phyloP scores from a whole-genome alignment of 2,113 vertebrate genomes.

The Labrus mixtus region DNA sequence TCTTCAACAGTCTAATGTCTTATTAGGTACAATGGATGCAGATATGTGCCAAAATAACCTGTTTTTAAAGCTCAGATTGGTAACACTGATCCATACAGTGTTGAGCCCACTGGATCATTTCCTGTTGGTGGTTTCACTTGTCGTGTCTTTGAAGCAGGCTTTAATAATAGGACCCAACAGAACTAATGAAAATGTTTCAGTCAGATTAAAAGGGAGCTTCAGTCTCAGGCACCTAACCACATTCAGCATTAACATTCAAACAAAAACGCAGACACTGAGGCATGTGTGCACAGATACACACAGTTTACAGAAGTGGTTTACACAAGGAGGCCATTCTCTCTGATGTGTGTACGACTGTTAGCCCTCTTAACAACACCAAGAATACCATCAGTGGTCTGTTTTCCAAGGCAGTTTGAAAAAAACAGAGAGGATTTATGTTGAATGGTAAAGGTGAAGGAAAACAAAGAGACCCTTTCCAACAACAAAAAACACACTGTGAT shows the following conservation, averaged over 20 bases:
- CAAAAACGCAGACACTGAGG: conserved; percentile 40
- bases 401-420: conserved; percentile 22
- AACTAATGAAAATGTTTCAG: conserved; percentile 84
- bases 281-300: conserved; percentile 37
- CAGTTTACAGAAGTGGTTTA: conserved; percentile 83
- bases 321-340: conserved; percentile 64
- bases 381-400: conserved; percentile 58
- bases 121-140: conserved; percentile 84
- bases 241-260: conserved; percentile 74
- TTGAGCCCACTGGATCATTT: conserved; percentile 76
- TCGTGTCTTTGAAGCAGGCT: conserved; percentile 80
- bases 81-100: conserved; percentile 62
- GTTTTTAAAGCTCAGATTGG: conserved; percentile 51
- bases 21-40: conserved; percentile 40
- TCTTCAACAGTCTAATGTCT: conserved; percentile 40
- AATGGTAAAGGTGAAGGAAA: conserved; percentile 29
- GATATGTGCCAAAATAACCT: conserved; percentile 40
- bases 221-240: conserved; percentile 76
- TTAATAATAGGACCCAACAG: conserved; percentile 85
- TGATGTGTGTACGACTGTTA: conserved; percentile 76
- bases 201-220: conserved; percentile 85
- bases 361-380: conserved; percentile 66
- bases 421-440: conserved; percentile 6
- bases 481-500: conserved; percentile 3
- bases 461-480: conserved; percentile 16